Evolutionary conservation across 2,113 vertebrate genomes (phyloP).

Genomic region (Peucedramus taeniatus): DNA sequence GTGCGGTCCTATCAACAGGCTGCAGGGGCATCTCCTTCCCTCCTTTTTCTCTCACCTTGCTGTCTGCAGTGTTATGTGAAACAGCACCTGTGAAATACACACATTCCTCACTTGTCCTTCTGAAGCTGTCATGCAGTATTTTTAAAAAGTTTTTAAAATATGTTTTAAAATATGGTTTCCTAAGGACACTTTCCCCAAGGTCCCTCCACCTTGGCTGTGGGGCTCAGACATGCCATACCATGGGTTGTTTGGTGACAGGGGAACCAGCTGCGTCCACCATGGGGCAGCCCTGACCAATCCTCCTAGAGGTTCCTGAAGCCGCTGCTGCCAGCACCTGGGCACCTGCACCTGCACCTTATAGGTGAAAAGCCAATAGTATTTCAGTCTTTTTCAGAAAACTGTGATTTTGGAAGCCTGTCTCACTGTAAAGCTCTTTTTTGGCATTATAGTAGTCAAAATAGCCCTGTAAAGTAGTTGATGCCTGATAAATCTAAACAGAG

Average conservation of each 20-base stretch:
- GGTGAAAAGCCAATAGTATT: not conserved
- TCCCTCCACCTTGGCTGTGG: fast-evolving
- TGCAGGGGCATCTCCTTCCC: not conserved
- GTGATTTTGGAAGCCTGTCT: not conserved
- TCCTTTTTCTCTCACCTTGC: not conserved
- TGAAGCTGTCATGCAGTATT: not conserved
- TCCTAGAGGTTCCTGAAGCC: not conserved
- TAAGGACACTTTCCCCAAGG: not conserved
- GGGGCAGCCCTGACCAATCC: not conserved
- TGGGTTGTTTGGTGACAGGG: too few species aligned
- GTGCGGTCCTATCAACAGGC: not conserved
- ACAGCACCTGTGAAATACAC: not conserved
- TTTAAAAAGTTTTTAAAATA: not conserved
- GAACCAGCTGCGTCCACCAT: not conserved
- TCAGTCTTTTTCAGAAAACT: not conserved
- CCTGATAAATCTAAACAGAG: not conserved
- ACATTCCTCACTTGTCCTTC: not conserved
- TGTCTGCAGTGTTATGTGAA: not conserved
- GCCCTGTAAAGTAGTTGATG: not conserved
- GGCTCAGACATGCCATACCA: fast-evolving
- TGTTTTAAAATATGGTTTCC: not conserved
- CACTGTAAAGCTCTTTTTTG: not conserved
- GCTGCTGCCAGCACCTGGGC: fast-evolving
- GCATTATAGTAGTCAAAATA: not conserved
- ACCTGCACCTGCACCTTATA: not conserved